Conservation (phyloP, 2,797 vertebrate genomes). For the Poeciliopsis paucimaculata region DNA sequence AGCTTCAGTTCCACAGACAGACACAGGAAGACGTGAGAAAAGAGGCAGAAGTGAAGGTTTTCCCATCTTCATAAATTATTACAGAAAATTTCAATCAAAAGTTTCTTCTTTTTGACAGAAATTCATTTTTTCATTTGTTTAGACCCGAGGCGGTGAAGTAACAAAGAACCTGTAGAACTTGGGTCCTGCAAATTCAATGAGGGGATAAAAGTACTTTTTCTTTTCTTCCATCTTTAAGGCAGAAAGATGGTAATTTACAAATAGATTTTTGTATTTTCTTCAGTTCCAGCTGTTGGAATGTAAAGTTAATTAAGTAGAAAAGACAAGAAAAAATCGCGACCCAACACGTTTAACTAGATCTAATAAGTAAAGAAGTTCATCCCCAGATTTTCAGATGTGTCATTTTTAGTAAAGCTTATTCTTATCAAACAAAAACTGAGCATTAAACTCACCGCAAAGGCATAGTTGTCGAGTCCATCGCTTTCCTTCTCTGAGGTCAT, state of each 20-base stretch:
- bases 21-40: neutral
- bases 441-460: conserved; percentile 84
- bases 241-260: neutral
- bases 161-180: neutral
- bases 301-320: neutral
- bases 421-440: neutral
- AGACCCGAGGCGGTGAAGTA: neutral
- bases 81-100: neutral
- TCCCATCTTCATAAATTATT: neutral
- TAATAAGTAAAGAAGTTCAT: neutral
- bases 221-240: neutral
- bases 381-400: neutral
- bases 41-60: neutral
- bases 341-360: neutral
- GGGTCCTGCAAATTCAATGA: neutral
- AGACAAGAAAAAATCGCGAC: neutral
- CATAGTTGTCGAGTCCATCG: conserved; percentile 80
- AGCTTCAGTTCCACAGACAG: conserved; percentile 64
- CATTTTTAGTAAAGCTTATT: neutral
- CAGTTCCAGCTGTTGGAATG: neutral
- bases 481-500: conserved; percentile 80
- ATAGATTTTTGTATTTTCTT: neutral
- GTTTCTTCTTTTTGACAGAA: neutral
- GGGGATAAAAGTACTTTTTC: neutral
- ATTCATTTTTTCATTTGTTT: neutral